Conservation (phyloP, 2,797 vertebrate genomes). For the Hyperoplus immaculatus region DNA sequence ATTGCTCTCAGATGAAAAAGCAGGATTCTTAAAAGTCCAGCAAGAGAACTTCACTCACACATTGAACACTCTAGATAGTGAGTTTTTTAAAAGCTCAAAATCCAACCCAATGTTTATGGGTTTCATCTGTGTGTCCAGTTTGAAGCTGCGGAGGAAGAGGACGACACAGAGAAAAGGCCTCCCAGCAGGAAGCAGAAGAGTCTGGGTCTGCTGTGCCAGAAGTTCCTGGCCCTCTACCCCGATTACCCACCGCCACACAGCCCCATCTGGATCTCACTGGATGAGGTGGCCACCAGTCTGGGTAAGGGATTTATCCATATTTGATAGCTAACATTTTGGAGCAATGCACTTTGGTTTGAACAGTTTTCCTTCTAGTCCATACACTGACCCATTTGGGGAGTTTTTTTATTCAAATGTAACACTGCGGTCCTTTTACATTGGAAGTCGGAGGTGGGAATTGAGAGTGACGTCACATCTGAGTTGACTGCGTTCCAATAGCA, state of each 20-base stretch:
- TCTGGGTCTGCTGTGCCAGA: slow-evolving; percentile 94
- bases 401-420: background rate
- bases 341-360: background rate
- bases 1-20: background rate
- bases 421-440: too few relatives aligned
- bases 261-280: slow-evolving; percentile 93
- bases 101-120: background rate
- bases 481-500: too few relatives aligned
- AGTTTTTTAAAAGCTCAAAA: background rate
- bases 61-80: too few relatives aligned
- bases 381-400: background rate
- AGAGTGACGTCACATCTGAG: too few relatives aligned
- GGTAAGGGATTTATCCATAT: slow-evolving; percentile 79
- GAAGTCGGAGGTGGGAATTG: too few relatives aligned
- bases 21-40: background rate
- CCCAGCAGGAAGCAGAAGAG: slow-evolving; percentile 96
- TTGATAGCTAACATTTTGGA: background rate
- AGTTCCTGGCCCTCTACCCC: slow-evolving; percentile 95
- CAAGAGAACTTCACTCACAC: background rate
- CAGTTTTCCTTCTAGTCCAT: background rate
- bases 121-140: slow-evolving; percentile 66
- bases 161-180: slow-evolving; percentile 90
- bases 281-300: slow-evolving; percentile 92
- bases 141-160: slow-evolving; percentile 87
- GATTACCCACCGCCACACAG: slow-evolving; percentile 89